A percentile compares a stretch with the other conserved stretches of the same genome.
phyloP scores from a whole-genome alignment of 1,140 invertebrate species.

The Nylanderia fulva region DNA sequence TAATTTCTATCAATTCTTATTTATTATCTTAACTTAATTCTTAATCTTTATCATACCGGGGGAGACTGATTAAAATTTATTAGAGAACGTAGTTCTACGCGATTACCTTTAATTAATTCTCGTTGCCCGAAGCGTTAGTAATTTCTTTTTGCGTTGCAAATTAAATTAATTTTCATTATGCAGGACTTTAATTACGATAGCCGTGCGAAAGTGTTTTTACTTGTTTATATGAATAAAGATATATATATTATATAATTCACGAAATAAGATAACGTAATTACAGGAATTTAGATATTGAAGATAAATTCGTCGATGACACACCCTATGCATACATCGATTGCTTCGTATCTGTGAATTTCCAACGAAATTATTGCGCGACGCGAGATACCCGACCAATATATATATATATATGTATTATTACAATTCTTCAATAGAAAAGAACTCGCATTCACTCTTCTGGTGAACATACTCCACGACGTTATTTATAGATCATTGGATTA shows the following conservation, averaged over 20 bases:
- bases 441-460: conserved; percentile 3
- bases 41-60: conserved; percentile 7
- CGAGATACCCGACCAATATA: neutral
- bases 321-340: no score
- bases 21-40: neutral
- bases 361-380: neutral
- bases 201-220: neutral
- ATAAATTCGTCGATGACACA: conserved; percentile 41
- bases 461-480: neutral
- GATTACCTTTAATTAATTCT: conserved; percentile 42
- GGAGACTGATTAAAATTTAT: conserved; percentile 23
- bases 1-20: no score
- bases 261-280: neutral
- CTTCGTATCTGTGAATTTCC: neutral
- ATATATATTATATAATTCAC: neutral
- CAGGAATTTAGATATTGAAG: neutral
- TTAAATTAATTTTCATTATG: conserved; percentile 24
- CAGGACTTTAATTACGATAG: neutral
- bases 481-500: conserved; percentile 46
- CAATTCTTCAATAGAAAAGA: neutral
- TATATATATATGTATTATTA: neutral
- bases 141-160: neutral
- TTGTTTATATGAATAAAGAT: neutral
- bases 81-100: neutral
- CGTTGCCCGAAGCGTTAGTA: neutral